phyloP scores from a whole-genome alignment of 1,140 invertebrate genomes.

The Dendroctonus valens region DNA sequence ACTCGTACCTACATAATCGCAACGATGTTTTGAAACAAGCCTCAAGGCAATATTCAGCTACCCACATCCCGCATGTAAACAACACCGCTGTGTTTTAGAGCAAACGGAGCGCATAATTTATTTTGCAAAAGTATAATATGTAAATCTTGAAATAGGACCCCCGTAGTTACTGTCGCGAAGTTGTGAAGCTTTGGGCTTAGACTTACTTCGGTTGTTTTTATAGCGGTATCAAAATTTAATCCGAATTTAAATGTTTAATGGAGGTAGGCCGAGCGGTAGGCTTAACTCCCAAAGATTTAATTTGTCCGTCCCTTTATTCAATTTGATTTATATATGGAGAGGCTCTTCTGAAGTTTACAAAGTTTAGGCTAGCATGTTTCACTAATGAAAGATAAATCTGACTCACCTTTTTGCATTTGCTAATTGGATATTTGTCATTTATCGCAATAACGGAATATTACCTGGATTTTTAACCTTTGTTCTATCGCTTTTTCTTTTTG shows the following conservation, averaged over 20 bases:
- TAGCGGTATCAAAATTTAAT: slow-evolving; percentile 28
- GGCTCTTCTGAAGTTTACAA: neutral
- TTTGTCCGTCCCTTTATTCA: slow-evolving; percentile 15
- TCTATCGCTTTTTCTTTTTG: too few species aligned
- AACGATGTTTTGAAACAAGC: slow-evolving; percentile 19
- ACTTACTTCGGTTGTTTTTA: slow-evolving; percentile 19
- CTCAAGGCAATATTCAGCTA: slow-evolving; percentile 17
- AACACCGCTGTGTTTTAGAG: slow-evolving; percentile 28
- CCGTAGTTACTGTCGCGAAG: slow-evolving; percentile 12
- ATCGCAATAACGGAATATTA: too few species aligned
- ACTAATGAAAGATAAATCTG: too few species aligned
- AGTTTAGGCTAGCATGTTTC: neutral
- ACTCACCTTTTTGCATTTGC: too few species aligned
- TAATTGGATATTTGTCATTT: too few species aligned
- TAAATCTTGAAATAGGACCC: slow-evolving; percentile 23
- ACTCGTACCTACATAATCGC: slow-evolving; percentile 3
- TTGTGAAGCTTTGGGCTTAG: slow-evolving; percentile 19
- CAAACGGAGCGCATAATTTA: slow-evolving; percentile 25
- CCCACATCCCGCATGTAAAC: slow-evolving; percentile 24
- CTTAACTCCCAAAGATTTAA: slow-evolving; percentile 23
- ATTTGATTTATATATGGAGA: slow-evolving; percentile 13
- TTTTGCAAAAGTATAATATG: slow-evolving; percentile 27
- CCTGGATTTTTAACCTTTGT: too few species aligned
- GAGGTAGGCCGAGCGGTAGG: slow-evolving; percentile 17
- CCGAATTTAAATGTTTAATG: slow-evolving; percentile 29